These are phyloP conservation scores for Gymnothorax reevesii DNA, from an alignment of 2,797 vertebrate species.

Conservation along the genomic window DNA sequence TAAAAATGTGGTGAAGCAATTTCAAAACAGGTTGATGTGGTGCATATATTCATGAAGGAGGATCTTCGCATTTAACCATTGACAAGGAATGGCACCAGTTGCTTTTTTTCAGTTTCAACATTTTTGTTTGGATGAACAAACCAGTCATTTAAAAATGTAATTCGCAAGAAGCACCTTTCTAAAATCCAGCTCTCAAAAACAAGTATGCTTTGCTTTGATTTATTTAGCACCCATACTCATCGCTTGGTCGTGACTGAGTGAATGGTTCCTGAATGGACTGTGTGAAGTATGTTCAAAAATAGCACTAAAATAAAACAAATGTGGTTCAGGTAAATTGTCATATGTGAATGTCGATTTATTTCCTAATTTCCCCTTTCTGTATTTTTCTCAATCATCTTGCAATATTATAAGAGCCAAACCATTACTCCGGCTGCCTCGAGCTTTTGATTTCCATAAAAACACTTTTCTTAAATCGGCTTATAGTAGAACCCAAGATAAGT, in stretches of 20 bases:
- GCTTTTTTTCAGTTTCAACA: neutral
- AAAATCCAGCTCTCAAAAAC: neutral
- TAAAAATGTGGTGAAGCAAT: too few relatives aligned
- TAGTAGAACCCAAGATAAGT: neutral
- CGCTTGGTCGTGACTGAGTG: neutral
- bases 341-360: neutral
- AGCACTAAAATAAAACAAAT: neutral
- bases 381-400: neutral
- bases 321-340: neutral
- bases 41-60: too few relatives aligned
- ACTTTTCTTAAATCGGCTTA: conserved; percentile 6
- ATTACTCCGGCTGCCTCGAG: neutral
- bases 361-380: neutral
- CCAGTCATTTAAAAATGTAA: neutral
- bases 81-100: neutral
- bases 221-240: neutral
- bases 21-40: too few relatives aligned
- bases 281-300: conserved; percentile 11
- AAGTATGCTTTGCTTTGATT: neutral
- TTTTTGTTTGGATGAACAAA: neutral
- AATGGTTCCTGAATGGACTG: neutral
- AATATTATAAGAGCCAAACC: neutral
- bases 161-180: neutral
- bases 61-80: neutral
- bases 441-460: neutral